Evolutionary conservation across 2,113 vertebrate genomes (phyloP), one percentile per base, ranked within the genome.

Genomic region (Gopherus flavomarginatus): DNA sequence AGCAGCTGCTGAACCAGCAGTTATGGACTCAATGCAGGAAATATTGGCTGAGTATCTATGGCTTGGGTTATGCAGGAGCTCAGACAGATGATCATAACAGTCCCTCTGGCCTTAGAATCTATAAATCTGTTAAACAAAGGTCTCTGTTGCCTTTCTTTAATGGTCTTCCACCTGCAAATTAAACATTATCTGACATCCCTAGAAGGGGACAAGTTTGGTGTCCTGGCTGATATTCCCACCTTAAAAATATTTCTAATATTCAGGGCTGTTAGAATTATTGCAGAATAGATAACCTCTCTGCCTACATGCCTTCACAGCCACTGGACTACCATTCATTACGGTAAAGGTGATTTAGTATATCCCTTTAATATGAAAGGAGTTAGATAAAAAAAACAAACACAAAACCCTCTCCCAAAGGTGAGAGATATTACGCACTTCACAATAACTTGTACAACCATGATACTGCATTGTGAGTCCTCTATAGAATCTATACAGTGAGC

Each of bases 361-460:
- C 75, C 86, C 17, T 92, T 95, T 42, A 86, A 65, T 93, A 56
- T 86, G 75, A 38, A 95, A 50, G 44, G 27, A 47, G 13, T 16
- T 86, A 38, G 53, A 50, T 17, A 62, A 83, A 85, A 47, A 49
- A 19, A 19, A 24, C n/a, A n/a, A 35, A 69, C n/a, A 9, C n/a
- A n/a, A 38, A 72, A 72, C 19, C 19, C 65, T 72, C n/a, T 38
- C 6, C 21, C 11, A 77, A 6, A 4, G 72, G 52, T 42, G 77
- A 75, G 59, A 86, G 14, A 54, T 88, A 16, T 29, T 90, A 56
- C 10, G 57, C 59, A 52, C 69, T 54, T 3, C 10, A 44, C 47
- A 85, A 77, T 78, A 91, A 78, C n/a, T n/a, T 89, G 62, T 81
- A 79, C 42, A 5, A 10, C 62, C 11, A 5, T 6, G 35, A 56